Evolutionary conservation across 2,113 vertebrate species (phyloP).

Genomic region (Poeciliopsis occidentalis): DNA sequence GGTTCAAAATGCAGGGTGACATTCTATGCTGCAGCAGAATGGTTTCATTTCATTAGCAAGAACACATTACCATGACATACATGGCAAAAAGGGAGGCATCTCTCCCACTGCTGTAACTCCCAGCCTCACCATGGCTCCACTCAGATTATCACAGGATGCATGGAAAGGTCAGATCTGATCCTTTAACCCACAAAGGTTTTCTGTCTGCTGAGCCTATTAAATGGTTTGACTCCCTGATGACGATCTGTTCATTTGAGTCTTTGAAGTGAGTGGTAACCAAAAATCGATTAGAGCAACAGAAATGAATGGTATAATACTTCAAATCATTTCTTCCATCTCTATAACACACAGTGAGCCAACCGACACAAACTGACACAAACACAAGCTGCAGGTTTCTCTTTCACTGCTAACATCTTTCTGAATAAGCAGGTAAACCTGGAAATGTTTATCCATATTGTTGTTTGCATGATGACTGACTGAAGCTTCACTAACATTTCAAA

Average conservation of each 20-base stretch:
- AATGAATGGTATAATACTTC: neutral
- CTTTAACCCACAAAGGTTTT: neutral
- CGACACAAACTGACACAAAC: too few species aligned
- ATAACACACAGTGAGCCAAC: too few species aligned
- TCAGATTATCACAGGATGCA: constrained; percentile 17
- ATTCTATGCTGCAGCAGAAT: neutral
- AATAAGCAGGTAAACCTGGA: too few species aligned
- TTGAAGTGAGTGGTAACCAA: neutral
- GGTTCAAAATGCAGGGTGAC: constrained; percentile 29
- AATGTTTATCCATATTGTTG: too few species aligned
- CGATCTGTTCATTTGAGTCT: neutral
- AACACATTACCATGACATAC: constrained; percentile 18
- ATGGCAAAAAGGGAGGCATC: constrained; percentile 8
- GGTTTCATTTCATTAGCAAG: neutral
- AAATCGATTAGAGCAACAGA: too few species aligned
- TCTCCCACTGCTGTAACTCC: too few species aligned
- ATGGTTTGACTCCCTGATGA: neutral
- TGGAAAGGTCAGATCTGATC: constrained; percentile 48
- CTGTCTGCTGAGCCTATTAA: constrained; percentile 5
- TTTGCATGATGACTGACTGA: too few species aligned
- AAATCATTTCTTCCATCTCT: too few species aligned
- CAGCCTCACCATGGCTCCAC: constrained; percentile 9
- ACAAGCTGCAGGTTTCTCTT: too few species aligned
- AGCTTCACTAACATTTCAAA: too few species aligned
- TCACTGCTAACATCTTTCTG: too few species aligned